A percentile compares a stretch with the other conserved stretches of the same genome.
phyloP scores from a whole-genome alignment of 2,888 invertebrate species.

The Orthosia cruda region DNA sequence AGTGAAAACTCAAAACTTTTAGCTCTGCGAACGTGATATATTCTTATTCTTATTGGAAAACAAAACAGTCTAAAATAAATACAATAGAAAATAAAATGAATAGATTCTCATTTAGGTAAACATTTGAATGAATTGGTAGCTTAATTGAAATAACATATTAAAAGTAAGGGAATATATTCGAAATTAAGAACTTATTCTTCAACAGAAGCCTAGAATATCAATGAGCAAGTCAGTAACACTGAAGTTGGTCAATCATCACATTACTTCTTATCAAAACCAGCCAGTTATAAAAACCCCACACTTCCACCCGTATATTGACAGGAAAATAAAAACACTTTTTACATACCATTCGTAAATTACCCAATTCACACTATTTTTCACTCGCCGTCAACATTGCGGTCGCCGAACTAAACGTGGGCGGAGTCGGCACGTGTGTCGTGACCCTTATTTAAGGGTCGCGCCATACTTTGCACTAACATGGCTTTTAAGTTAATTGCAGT shows the following conservation, averaged over 20 bases:
- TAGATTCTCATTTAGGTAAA: neutral
- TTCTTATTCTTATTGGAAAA: neutral
- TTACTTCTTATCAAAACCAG: too few relatives aligned
- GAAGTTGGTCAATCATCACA: neutral
- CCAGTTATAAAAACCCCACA: neutral
- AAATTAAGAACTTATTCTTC: neutral
- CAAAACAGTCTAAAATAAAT: neutral
- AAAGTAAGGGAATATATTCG: neutral
- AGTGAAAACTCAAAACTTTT: slow-evolving; percentile 36
- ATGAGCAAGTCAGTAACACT: neutral
- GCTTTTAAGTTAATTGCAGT: slow-evolving; percentile 89
- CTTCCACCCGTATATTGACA: neutral
- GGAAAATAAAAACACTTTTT: slow-evolving; percentile 19
- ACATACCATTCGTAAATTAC: slow-evolving; percentile 50
- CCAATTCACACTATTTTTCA: slow-evolving; percentile 62
- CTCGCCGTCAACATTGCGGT: slow-evolving; percentile 75
- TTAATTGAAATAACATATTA: neutral
- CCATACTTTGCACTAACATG: slow-evolving; percentile 82
- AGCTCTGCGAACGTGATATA: slow-evolving; percentile 10
- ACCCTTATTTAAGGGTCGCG: slow-evolving; percentile 88
- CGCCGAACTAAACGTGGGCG: slow-evolving; percentile 83
- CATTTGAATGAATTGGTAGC: neutral
- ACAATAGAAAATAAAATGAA: neutral
- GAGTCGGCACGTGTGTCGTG: slow-evolving; percentile 85
- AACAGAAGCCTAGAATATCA: neutral